Base-by-base conservation (phyloP, 2,888 invertebrate species). In the Plagodis dolabraria region DNA sequence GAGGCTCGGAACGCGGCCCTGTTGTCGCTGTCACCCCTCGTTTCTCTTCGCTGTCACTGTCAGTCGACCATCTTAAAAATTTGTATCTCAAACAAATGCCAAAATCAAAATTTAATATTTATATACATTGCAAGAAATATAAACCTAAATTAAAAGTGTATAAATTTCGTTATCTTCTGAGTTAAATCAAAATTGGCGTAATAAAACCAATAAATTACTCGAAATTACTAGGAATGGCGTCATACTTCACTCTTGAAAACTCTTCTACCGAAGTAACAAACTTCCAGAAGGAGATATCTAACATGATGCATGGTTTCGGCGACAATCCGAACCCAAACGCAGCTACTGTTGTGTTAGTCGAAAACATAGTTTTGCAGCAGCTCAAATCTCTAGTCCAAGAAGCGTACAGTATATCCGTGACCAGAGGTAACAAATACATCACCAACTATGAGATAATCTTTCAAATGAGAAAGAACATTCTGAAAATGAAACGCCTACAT, bases 271-370 rank as follows among this genome's bases (percentile, higher is more conserved):
- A 91, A 68, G 79, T 76, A 1, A 82, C 83, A 0, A 93, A 93
- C 56, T 94, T 93, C 71, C 93, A 93, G 77, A 92, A 94, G 85
- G 97, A 97, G 88, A 97, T 97, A 69, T 95, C 96, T 0, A 94
- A 95, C 73, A 97, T 98, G 95, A 97, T 98, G 98, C 96, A 97
- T 72, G 98, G 98, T n/a, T 97, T 98, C 79, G 98, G 98, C 0
- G 98, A 98, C 78, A 96, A 96, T 75, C 95, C 96, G 22, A 95
- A 95, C 63, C 98, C 98, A 0, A 94, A 96, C 45, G 93, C 95
- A 0, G 97, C 97, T 47, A 96, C 98, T 0, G 98, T 98, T 0
- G 94, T 95, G 56, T 87, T 98, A 49, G 95, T 98, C 0, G 98
- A 98, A 87, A 96, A 95, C 65, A 96, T 98, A 57, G 95, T 98